Percentiles rank a stretch among this genome's conserved stretches.
Conservation (phyloP, 2,797 vertebrate species). For the Pelobates cultripes region DNA sequence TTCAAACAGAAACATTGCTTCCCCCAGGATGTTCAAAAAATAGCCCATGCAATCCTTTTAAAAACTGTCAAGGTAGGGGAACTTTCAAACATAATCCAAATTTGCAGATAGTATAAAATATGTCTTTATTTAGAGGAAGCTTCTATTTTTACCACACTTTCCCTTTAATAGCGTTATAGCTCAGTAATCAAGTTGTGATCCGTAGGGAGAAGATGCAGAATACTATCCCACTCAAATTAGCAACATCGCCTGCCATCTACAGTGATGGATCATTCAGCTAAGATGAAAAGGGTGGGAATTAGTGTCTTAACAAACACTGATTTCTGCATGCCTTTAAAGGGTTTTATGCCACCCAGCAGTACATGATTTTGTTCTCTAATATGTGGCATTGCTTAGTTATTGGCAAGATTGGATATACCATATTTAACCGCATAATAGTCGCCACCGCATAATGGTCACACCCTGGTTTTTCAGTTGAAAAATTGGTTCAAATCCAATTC, state of each 20-base stretch:
- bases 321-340: background rate
- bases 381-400: no score
- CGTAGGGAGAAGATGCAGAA: background rate
- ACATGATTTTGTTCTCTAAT: no score
- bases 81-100: no score
- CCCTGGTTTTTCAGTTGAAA: no score
- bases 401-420: no score
- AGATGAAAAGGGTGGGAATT: background rate
- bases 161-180: background rate
- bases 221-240: background rate
- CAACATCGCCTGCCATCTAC: background rate
- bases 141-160: background rate
- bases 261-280: background rate
- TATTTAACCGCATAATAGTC: no score
- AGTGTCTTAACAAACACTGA: background rate
- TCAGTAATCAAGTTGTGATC: background rate
- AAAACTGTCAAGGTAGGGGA: background rate
- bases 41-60: background rate
- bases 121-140: background rate
- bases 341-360: background rate
- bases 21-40: background rate
- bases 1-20: background rate
- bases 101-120: background rate
- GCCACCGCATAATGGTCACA: no score
- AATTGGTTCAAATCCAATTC: no score